phyloP scores from a whole-genome alignment of 2,113 vertebrate species.

The Gobiocypris rarus region DNA sequence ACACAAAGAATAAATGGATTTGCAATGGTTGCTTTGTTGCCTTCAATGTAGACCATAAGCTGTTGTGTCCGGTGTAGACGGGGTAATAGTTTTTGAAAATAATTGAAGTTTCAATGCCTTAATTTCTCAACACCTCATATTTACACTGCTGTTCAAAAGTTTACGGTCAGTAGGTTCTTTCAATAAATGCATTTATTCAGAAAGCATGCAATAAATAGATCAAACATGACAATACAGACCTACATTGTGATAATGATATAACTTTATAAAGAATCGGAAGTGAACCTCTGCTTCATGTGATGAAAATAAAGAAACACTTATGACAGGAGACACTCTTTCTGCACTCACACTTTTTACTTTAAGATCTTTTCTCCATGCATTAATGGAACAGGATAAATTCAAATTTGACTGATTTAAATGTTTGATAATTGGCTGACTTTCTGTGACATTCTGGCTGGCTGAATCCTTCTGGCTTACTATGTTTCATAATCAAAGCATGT shows the following conservation, averaged over 20 bases:
- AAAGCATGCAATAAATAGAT: no score
- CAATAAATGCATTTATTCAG: no score
- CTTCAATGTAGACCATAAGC: no score
- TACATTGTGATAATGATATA: background rate
- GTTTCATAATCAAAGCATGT: background rate
- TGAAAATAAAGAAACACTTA: background rate
- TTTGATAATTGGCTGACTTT: conserved; percentile 35
- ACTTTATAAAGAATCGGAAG: background rate
- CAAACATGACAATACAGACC: no score
- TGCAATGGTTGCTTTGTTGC: no score
- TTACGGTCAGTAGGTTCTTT: no score
- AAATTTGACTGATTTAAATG: conserved; percentile 31
- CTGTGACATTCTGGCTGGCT: conserved; percentile 3
- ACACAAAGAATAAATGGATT: no score
- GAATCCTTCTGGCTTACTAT: background rate
- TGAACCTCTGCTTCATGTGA: background rate
- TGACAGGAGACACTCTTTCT: background rate
- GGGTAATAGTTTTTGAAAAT: no score
- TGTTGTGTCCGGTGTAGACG: no score
- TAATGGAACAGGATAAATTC: conserved; percentile 24
- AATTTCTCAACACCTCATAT: no score
- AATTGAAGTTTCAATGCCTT: no score
- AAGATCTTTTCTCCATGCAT: background rate
- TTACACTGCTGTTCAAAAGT: no score
- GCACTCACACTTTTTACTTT: background rate